Evolutionary conservation across 2,113 vertebrate species (phyloP).

Genomic region (Hippocampus zosterae): DNA sequence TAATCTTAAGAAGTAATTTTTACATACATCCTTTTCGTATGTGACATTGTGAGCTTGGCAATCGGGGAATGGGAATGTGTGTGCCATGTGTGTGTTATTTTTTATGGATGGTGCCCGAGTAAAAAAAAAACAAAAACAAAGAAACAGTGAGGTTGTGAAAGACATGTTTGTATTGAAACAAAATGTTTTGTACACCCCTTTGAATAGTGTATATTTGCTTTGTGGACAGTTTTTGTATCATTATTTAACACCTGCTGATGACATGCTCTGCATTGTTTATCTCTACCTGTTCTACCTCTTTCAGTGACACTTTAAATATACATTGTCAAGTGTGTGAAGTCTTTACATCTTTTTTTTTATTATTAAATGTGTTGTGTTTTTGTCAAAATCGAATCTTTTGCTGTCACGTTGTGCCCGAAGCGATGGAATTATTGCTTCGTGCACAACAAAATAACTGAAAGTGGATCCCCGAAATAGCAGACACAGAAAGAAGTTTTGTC

Average conservation of each 20-base stretch:
- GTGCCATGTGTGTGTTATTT: neutral
- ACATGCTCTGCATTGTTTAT: neutral
- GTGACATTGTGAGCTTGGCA: neutral
- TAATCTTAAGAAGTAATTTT: neutral
- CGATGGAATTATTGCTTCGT: too few species aligned
- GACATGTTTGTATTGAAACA: neutral
- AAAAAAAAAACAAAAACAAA: neutral
- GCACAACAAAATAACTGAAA: too few species aligned
- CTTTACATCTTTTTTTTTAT: neutral
- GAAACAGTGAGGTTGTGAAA: neutral
- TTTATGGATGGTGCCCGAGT: neutral
- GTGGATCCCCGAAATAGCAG: too few species aligned
- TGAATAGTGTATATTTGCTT: neutral
- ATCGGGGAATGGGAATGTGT: neutral
- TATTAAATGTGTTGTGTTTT: conserved; percentile 9
- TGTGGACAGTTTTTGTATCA: neutral
- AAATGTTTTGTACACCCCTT: neutral
- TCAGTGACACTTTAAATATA: conserved; percentile 2
- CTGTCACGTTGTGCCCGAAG: too few species aligned
- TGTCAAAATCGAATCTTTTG: conserved; percentile 5
- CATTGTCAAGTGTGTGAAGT: conserved; percentile 2
- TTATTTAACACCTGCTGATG: neutral
- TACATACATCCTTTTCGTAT: neutral
- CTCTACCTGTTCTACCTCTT: conserved; percentile 52
- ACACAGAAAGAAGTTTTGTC: too few species aligned